Evolutionary conservation across 2,797 vertebrate genomes (phyloP).

Genomic region (Pseudopleuronectes americanus): DNA sequence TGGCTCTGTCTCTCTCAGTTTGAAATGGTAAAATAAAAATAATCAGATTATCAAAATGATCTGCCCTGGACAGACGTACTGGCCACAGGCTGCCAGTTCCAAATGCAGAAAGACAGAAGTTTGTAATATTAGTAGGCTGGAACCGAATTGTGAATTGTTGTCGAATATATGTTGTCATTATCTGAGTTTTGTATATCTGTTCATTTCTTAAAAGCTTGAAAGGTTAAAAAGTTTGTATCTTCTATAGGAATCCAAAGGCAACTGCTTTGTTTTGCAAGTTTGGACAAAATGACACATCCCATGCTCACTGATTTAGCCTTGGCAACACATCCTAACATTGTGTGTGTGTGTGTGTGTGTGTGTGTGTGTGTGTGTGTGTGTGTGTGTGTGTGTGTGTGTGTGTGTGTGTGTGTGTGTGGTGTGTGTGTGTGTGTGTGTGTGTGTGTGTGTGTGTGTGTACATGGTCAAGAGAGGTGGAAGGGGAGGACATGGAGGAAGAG

Average conservation of each 20-base stretch:
- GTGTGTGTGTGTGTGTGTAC: slow-evolving; percentile 32
- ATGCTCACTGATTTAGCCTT: slow-evolving; percentile 48
- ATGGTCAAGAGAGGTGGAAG: slow-evolving; percentile 56
- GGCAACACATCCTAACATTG: slow-evolving; percentile 28
- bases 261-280: slow-evolving; percentile 31
- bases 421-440: slow-evolving; percentile 33
- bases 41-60: no score
- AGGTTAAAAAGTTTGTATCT: slow-evolving; percentile 1
- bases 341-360: slow-evolving; percentile 37
- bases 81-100: no score
- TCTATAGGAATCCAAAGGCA: slow-evolving; percentile 32
- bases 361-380: slow-evolving; percentile 12
- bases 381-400: slow-evolving; percentile 20
- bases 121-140: no score
- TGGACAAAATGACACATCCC: slow-evolving; percentile 49
- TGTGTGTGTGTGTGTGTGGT: slow-evolving; percentile 33
- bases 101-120: no score
- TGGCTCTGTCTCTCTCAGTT: no score
- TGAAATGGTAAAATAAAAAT: no score
- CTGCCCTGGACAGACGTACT: no score
- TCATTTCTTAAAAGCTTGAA: not conserved
- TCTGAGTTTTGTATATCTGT: no score
- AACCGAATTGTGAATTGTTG: no score
- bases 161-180: no score
- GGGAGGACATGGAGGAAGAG: slow-evolving; percentile 68